Conservation (phyloP, 2,888 invertebrate species). For the Helobdella robusta region DNA sequence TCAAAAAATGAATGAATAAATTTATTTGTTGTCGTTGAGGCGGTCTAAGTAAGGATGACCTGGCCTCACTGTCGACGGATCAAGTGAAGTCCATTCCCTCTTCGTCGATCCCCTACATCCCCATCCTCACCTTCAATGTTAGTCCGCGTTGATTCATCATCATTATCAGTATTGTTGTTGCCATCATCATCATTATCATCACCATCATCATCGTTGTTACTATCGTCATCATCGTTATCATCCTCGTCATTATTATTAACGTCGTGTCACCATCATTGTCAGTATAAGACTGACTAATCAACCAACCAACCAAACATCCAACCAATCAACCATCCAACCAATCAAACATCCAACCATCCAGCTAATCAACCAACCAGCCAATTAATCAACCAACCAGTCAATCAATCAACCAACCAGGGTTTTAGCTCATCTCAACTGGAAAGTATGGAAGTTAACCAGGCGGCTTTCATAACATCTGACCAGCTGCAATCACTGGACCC, state of each 20-base stretch:
- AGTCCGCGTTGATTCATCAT: neutral
- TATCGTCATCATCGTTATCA: too few species aligned
- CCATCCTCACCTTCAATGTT: constrained; percentile 21
- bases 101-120: constrained; percentile 15
- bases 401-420: constrained; percentile 19
- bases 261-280: too few species aligned
- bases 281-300: too few species aligned
- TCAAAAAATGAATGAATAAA: neutral
- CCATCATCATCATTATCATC: too few species aligned
- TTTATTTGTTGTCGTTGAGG: neutral
- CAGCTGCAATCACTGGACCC: constrained; percentile 27
- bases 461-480: constrained; percentile 6
- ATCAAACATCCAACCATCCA: too few species aligned
- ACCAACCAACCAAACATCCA: too few species aligned
- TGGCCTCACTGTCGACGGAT: constrained; percentile 14
- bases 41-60: constrained; percentile 17
- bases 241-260: too few species aligned
- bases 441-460: constrained; percentile 16
- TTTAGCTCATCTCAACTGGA: constrained; percentile 25
- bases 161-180: too few species aligned
- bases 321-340: too few species aligned
- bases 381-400: neutral
- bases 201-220: too few species aligned
- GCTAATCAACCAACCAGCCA: too few species aligned
- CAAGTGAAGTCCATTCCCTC: constrained; percentile 16